Evolutionary conservation across 2,888 invertebrate species (phyloP), one percentile per base, ranked within the genome.

Genomic region (Piscicola geometra): DNA sequence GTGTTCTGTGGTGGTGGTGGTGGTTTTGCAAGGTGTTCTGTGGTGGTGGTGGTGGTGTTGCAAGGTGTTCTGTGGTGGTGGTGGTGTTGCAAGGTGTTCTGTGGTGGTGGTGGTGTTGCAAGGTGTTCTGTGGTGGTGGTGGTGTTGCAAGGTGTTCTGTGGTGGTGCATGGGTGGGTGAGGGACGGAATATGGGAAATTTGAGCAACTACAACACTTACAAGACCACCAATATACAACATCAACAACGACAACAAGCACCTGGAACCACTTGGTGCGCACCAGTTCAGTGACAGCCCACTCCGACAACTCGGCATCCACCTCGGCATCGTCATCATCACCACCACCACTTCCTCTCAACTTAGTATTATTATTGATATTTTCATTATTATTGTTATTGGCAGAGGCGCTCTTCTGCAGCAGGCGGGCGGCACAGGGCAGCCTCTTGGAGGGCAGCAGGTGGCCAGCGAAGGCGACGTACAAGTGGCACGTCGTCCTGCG

Each of bases 221-320:
- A n/a, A n/a, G n/a, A n/a, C n/a, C n/a, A n/a, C n/a, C n/a, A n/a
- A n/a, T n/a, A n/a, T n/a, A n/a, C n/a, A 47, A 47, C 9, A 47
- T 47, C 50, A 47, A 15, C 50, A 47, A 15, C 50, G 50, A 47
- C 50, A 47, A 47, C 21, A 21, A 47, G 12, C 90, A 95, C 95
- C 94, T 98, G 97, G 92, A 98, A 99, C 97, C 98, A 99, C 91
- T 99, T 99, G 90, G 97, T 94, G 91, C 96, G 97, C 90, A 98
- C 94, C 89, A 99, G 92, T 89, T 94, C 94, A 89, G 98, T 97
- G 89, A 99, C 92, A 89, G 98, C 97, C 68, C 69, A 68, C 21
- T 32, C 56, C 21, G 33, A 35, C 21, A 52, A 35, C n/a, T 30
- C 56, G 32, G 25, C 70, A 56, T 56, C 69, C 47, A 35, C 52